Evolutionary conservation across 1,140 invertebrate genomes (phyloP).

Genomic region (Octopus sinensis): DNA sequence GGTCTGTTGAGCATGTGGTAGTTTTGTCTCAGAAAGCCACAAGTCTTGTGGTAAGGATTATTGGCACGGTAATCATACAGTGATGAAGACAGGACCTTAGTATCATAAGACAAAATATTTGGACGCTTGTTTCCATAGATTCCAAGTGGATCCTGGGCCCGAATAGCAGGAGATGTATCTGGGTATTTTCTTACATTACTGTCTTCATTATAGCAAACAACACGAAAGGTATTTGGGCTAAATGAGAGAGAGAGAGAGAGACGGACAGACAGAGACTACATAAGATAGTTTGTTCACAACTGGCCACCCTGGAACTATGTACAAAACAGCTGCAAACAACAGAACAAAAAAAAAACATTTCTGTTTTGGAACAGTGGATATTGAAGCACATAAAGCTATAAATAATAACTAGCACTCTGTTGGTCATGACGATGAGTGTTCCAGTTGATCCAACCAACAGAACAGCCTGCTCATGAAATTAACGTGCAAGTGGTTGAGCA

Average conservation of each 20-base stretch:
- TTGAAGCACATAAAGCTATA: no score
- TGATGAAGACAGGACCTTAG: conserved; percentile 35
- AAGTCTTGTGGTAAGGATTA: conserved; percentile 42
- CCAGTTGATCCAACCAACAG: no score
- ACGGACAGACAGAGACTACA: no score
- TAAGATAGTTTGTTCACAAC: no score
- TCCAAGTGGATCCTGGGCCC: neutral
- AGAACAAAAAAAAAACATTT: no score
- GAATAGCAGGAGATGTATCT: neutral
- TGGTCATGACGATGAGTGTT: no score
- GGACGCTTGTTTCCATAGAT: neutral
- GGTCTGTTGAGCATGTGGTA: conserved; percentile 49
- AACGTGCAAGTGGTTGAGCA: no score
- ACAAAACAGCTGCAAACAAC: no score
- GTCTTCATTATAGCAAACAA: conserved; percentile 23
- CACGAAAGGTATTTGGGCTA: conserved; percentile 51
- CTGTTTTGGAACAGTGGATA: no score
- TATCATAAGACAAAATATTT: conserved; percentile 36
- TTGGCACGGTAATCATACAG: conserved; percentile 45
- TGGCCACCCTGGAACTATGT: no score
- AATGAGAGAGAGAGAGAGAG: conserved; percentile 25
- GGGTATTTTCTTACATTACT: neutral
- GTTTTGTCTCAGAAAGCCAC: conserved; percentile 48
- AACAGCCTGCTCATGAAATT: no score
- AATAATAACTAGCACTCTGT: no score